Base-by-base conservation (phyloP, 2,888 invertebrate species). In the Bombyx huttoni region DNA sequence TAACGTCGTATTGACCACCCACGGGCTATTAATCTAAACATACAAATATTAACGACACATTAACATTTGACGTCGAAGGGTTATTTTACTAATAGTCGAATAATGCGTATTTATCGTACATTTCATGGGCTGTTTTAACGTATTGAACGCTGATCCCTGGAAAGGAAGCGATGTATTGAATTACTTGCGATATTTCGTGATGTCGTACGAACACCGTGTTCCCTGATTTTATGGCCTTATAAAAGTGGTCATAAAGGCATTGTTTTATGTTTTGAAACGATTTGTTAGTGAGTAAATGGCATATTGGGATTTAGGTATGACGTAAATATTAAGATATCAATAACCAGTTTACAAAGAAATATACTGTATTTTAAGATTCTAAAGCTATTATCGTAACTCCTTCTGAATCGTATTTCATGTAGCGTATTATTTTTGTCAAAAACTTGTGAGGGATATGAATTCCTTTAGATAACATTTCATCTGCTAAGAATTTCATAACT, bases 211-310 rank as follows among this genome's bases (percentile, higher is more conserved):
- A 40, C 40, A 10, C 40, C 12, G 12, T 12, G 12, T 40, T 10
- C 40, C 53, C 59, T 59, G 56, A 63, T 71, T 78, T 79, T 77
- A 81, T 68, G 67, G 61, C 60, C 63, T 56, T 47, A 40, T 35
- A 65, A 68, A 75, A 75, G 74, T 75, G 66, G 63, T 70, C 72
- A 77, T 79, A 78, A 70, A 67, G 65, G 64, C 60, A 60, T 55
- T 63, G 72, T 73, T 78, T 78, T 77, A 79, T 70, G 65, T 56
- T 58, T 55, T 61, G 55, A 54, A 53, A 58, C 56, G 65, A 62
- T 64, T 63, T 65, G 66, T 62, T 56, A 61, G 55, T 58, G 53
- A 56, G 52, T 56, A 53, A 58, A 47, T 62, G 55, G 57, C 56
- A 58, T 56, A 55, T 49, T 50, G 56, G 56, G 47, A 48, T 57